phyloP scores from a whole-genome alignment of 2,797 vertebrate genomes.

The Acipenser oxyrinchus region DNA sequence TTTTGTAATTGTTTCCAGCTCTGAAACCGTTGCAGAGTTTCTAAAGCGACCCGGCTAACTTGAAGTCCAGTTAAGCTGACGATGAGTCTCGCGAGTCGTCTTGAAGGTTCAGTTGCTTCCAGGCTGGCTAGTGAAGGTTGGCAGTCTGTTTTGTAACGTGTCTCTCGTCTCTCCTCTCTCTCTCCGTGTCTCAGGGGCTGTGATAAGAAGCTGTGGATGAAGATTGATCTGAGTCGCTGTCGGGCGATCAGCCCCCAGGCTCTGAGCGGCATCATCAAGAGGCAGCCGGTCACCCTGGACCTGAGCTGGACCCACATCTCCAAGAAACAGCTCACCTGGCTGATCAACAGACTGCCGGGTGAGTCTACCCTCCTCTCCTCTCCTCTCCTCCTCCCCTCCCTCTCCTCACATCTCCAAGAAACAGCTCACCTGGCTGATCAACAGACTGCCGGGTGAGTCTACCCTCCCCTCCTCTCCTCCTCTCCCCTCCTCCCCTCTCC shows the following conservation, averaged over 20 bases:
- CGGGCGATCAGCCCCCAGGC: conserved; percentile 85
- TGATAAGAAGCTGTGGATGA: conserved; percentile 92
- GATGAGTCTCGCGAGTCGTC: too few relatives aligned
- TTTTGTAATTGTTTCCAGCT: too few relatives aligned
- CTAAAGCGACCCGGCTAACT: too few relatives aligned
- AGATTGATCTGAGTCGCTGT: conserved; percentile 89
- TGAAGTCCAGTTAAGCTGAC: too few relatives aligned
- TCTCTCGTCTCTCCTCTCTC: neutral
- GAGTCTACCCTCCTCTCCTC: conserved; percentile 15
- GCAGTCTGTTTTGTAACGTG: too few relatives aligned
- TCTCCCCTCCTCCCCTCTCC: conserved; percentile 21
- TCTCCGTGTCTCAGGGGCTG: conserved; percentile 72
- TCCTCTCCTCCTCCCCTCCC: neutral
- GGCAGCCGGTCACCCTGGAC: conserved; percentile 85
- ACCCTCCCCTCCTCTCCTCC: neutral
- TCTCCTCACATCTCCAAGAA: conserved; percentile 87
- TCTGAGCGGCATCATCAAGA: conserved; percentile 90
- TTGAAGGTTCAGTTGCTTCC: too few relatives aligned
- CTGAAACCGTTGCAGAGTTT: too few relatives aligned
- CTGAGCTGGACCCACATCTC: conserved; percentile 97
- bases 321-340: conserved; percentile 95
- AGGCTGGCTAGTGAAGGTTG: too few relatives aligned
- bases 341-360: conserved; percentile 89
- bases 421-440: conserved; percentile 92
- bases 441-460: conserved; percentile 59